These are phyloP conservation scores for Aplysina aerophoba DNA, from an alignment of 37 sponge, comb jelly and placozoan species.

Conservation along the genomic window DNA sequence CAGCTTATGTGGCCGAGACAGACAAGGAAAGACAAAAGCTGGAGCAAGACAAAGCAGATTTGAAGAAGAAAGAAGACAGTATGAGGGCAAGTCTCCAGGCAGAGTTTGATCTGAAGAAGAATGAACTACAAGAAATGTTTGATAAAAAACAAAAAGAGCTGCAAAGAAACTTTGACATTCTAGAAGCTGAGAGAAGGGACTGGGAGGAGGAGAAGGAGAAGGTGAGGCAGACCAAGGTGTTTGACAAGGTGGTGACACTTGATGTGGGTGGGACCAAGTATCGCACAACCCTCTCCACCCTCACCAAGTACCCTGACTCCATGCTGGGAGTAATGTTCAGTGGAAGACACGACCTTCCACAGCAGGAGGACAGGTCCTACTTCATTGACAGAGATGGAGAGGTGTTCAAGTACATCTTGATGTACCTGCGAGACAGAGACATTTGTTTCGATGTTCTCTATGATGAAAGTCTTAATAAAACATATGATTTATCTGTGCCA, in stretches of 20 bases:
- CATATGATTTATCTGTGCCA: no score
- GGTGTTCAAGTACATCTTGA: conserved; percentile 15
- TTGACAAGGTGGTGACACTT: conserved; percentile 16
- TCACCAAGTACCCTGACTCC: conserved; percentile 31
- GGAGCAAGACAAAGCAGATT: no score
- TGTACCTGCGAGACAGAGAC: neutral
- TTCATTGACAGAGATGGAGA: conserved; percentile 18
- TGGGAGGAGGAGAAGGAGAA: conserved; percentile 18
- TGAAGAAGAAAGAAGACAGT: no score
- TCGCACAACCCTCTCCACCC: neutral
- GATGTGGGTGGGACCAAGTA: conserved; percentile 19
- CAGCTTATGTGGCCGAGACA: no score
- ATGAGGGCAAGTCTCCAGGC: no score
- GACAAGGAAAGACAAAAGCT: no score
- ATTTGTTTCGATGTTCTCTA: no score
- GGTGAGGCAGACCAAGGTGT: neutral
- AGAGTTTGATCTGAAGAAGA: no score
- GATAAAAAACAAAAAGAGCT: neutral
- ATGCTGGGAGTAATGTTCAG: conserved; percentile 23
- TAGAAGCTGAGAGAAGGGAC: neutral
- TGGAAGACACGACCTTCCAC: conserved; percentile 21
- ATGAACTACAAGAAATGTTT: no score
- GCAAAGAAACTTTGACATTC: neutral
- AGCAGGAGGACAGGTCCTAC: conserved; percentile 24
- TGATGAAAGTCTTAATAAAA: no score